Percentiles rank a stretch among this genome's conserved stretches.
Evolutionary conservation across 2,797 vertebrate genomes (phyloP).

Genomic region (Oreortyx pictus): DNA sequence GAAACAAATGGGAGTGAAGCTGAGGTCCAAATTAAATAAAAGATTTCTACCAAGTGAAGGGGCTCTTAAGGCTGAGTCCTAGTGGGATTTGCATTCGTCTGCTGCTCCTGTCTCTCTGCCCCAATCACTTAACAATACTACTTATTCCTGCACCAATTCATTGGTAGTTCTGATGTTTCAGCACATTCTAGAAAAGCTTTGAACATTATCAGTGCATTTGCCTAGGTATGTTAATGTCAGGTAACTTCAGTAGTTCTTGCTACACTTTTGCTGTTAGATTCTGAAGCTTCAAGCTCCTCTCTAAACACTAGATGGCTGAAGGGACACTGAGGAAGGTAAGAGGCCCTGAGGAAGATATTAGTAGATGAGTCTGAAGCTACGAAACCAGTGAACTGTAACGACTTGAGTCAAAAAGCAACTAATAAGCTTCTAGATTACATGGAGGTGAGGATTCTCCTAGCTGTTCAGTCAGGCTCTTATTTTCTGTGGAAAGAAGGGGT

Average conservation of each 20-base stretch:
- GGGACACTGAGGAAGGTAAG: background rate
- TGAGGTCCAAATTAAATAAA: background rate
- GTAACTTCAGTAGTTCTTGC: background rate
- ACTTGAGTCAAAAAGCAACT: background rate
- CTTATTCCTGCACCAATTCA: background rate
- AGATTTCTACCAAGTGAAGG: background rate
- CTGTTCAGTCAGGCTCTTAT: conserved; percentile 2
- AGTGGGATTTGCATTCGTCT: background rate
- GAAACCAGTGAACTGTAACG: background rate
- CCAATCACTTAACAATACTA: background rate
- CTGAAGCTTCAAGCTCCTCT: background rate
- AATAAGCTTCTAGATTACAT: background rate
- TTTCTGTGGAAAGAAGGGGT: background rate
- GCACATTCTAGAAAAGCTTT: background rate
- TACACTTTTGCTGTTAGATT: background rate
- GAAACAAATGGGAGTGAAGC: background rate
- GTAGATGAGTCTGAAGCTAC: background rate
- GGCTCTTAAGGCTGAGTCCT: rapidly evolving
- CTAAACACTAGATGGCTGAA: background rate
- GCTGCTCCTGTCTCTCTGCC: background rate
- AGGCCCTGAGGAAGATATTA: background rate
- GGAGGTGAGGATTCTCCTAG: background rate
- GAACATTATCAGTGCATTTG: background rate
- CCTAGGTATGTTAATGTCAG: background rate
- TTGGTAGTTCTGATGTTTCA: background rate